Evolutionary conservation across 2,113 vertebrate species (phyloP).

Genomic region (Tachysurus fulvidraco): DNA sequence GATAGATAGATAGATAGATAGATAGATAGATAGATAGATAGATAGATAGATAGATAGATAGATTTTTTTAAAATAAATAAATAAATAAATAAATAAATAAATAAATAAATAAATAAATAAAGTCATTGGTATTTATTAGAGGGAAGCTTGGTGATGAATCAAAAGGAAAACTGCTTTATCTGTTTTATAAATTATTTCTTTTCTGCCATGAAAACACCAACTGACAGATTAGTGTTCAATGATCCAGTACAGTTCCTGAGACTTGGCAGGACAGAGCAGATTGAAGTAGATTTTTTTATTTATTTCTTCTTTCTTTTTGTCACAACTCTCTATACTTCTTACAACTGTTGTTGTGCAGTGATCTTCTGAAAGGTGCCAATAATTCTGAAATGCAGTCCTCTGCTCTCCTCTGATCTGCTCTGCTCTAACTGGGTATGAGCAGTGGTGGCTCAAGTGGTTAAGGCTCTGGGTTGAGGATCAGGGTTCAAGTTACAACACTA

Average conservation of each 20-base stretch:
- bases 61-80: not conserved
- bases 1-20: not conserved
- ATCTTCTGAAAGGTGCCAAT: not conserved
- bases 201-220: too few species aligned
- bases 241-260: not conserved
- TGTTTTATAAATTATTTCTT: too few species aligned
- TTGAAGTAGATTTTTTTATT: too few species aligned
- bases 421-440: too few species aligned
- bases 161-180: too few species aligned
- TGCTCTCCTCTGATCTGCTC: not conserved
- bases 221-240: not conserved
- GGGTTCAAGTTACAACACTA: too few species aligned
- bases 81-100: too few species aligned
- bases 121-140: too few species aligned
- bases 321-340: not conserved
- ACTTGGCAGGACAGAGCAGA: not conserved
- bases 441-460: too few species aligned
- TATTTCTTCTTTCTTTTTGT: not conserved
- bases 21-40: constrained; percentile 1
- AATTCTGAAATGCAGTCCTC: not conserved
- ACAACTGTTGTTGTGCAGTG: not conserved
- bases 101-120: too few species aligned
- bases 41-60: not conserved
- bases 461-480: too few species aligned
- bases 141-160: too few species aligned